Base-by-base conservation (phyloP, 2,113 vertebrate species). In the Ageneiosus marmoratus region DNA sequence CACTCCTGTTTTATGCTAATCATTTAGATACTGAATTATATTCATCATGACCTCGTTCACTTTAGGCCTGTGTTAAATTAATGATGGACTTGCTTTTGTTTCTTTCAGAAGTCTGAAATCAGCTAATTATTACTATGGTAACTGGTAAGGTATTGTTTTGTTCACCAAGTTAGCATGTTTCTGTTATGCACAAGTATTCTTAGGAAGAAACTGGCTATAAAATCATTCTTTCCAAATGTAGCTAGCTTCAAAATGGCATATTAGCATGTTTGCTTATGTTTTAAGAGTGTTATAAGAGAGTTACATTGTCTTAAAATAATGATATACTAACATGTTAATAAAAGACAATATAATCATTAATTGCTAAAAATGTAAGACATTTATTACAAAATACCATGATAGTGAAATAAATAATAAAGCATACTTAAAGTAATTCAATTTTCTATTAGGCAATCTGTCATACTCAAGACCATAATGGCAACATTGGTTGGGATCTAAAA, bases 401-500 rank as follows among this genome's bases (percentile, higher is more conserved):
- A 63, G 27, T 32, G 27, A 32, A 32, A 29, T 63, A 63, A n/a
- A n/a, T n/a, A n/a, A n/a, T n/a, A n/a, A n/a, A n/a, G n/a, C n/a
- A n/a, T n/a, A n/a, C n/a, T n/a, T n/a, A n/a, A n/a, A n/a, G n/a
- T n/a, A n/a, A n/a, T 16, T 44, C 37, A 3, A 32, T 75, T 22
- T 29, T 74, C 27, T 5, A 7, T 13, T 24, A 69, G 32, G 20
- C 7, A 41, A n/a, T 9, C 56, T 27, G 20, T 50, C 15, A 10
- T 32, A 27, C 58, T 48, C 7, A 9, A 63, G 77, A 62, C 56
- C 44, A 63, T 58, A 65, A 51, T 34, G 22, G 62, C 55, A 67
- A 44, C 78, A 53, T 12, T 50, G 12, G 78, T 69, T 12, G 29
- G 18, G 46, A 67, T 80, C 48, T n/a, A n/a, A 80, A 41, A 67